These are phyloP conservation scores for Trissolcus brochymenae DNA, from an alignment of 2,888 invertebrate genomes.

Conservation along the genomic window DNA sequence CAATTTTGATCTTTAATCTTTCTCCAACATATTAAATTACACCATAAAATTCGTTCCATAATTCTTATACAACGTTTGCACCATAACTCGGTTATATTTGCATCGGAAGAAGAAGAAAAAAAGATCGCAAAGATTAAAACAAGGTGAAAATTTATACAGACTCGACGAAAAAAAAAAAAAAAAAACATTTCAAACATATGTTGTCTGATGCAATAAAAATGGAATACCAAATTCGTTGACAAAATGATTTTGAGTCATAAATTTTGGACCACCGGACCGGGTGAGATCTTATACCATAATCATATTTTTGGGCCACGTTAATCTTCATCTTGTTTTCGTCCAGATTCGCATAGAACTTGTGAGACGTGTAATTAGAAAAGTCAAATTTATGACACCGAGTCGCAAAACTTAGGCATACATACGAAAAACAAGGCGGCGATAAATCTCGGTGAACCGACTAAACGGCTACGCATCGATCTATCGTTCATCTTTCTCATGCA, in stretches of 20 bases:
- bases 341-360: slow-evolving; percentile 40
- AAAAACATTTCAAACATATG: too few species aligned
- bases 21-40: too few species aligned
- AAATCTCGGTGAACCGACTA: slow-evolving; percentile 64
- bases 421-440: slow-evolving; percentile 49
- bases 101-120: not conserved
- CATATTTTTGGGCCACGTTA: slow-evolving; percentile 35
- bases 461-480: slow-evolving; percentile 65
- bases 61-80: too few species aligned
- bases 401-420: slow-evolving; percentile 45
- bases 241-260: slow-evolving; percentile 38
- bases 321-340: slow-evolving; percentile 47
- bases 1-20: too few species aligned
- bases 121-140: not conserved
- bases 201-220: not conserved
- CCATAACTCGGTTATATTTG: not conserved
- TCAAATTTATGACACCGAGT: slow-evolving; percentile 62
- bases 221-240: not conserved
- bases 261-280: slow-evolving; percentile 38
- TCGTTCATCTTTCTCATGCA: slow-evolving; percentile 70
- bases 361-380: slow-evolving; percentile 67
- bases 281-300: slow-evolving; percentile 28
- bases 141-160: not conserved
- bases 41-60: too few species aligned
- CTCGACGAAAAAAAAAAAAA: too few species aligned